Percentiles rank a stretch among this genome's conserved stretches.
Evolutionary conservation across 2,113 vertebrate genomes (phyloP).

Genomic region (Oophaga pumilio): DNA sequence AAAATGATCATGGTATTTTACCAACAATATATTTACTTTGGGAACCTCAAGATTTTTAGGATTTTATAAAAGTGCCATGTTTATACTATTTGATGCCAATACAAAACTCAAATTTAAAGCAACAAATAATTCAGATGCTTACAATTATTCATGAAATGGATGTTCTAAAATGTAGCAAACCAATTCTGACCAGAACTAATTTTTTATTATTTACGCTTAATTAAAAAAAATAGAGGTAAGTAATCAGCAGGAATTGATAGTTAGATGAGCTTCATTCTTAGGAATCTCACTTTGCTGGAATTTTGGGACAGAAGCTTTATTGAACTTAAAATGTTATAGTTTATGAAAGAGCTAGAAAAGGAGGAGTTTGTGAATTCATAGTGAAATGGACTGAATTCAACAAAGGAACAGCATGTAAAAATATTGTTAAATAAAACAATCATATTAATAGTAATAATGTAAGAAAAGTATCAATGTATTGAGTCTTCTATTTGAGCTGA

Average conservation of each 20-base stretch:
- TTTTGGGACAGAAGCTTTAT: neutral
- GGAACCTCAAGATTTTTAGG: neutral
- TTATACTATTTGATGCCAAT: neutral
- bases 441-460: no score
- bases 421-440: no score
- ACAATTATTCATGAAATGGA: neutral
- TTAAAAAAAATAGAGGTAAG: neutral
- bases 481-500: neutral
- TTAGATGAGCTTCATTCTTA: neutral
- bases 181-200: no score
- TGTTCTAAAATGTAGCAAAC: no score
- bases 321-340: neutral
- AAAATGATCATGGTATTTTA: conserved; percentile 21
- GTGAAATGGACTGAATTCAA: no score
- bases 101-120: neutral
- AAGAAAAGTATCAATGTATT: no score
- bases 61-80: neutral
- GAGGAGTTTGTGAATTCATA: no score
- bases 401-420: no score
- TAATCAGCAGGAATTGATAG: neutral
- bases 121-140: neutral
- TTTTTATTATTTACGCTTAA: no score
- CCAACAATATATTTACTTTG: conserved; percentile 7
- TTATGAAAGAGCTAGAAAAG: neutral
- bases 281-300: neutral